Conservation (phyloP, 2,797 vertebrate genomes). For the Australoheros facetus region DNA sequence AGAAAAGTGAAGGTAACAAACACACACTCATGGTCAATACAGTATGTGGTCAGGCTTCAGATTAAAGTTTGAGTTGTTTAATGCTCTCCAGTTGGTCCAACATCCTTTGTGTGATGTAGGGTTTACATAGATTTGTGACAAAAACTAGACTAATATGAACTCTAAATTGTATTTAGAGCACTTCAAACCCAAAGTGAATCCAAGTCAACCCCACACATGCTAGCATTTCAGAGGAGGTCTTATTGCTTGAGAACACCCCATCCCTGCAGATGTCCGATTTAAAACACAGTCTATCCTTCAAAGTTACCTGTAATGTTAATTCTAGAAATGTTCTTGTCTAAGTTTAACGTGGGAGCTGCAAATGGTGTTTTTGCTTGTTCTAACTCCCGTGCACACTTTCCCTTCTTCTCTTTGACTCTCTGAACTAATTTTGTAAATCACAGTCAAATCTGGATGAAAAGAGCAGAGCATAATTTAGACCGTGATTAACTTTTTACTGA, state of each 20-base stretch:
- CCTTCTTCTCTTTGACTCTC: too few relatives aligned
- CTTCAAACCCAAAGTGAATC: neutral
- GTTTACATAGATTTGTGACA: neutral
- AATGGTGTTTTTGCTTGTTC: too few relatives aligned
- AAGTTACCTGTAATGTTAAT: neutral
- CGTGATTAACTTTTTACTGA: neutral
- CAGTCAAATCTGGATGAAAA: too few relatives aligned
- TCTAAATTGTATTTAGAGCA: neutral
- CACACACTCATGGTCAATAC: neutral
- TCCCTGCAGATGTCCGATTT: neutral
- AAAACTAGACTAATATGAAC: neutral
- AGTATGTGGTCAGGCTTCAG: neutral
- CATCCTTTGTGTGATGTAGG: neutral
- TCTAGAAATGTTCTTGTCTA: neutral
- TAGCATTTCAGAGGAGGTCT: too few relatives aligned
- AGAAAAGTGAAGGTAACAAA: conserved; percentile 92
- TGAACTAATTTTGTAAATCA: too few relatives aligned
- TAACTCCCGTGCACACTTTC: too few relatives aligned
- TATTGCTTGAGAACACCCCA: too few relatives aligned
- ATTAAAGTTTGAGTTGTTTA: neutral
- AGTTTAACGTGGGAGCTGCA: neutral
- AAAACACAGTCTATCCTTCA: neutral
- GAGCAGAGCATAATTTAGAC: neutral
- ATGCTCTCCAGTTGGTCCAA: neutral
- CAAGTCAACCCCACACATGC: neutral